Conservation (phyloP, 2,113 vertebrate genomes). For the Mungos mungo region DNA sequence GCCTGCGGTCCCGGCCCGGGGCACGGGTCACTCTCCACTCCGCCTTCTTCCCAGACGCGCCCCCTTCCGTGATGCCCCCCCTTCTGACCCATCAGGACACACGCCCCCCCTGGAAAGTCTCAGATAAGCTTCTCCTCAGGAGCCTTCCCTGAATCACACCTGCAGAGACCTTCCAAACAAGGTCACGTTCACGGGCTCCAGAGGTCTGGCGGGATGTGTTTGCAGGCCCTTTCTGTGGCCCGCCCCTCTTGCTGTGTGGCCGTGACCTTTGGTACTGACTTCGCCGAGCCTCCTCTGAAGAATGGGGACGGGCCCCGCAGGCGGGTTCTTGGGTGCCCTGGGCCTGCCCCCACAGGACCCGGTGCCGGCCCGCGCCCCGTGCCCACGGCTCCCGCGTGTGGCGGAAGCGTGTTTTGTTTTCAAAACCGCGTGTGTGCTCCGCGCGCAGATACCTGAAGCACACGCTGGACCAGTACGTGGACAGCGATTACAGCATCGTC, state of each 20-base stretch:
- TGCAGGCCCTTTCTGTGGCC: accelerated
- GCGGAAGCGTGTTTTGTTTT: neutral
- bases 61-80: neutral
- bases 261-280: neutral
- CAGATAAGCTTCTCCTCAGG: neutral
- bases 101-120: too few relatives aligned
- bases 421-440: neutral
- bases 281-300: neutral
- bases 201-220: accelerated
- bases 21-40: accelerated
- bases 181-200: accelerated
- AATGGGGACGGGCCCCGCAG: accelerated
- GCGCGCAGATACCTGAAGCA: conserved; percentile 89
- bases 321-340: too few relatives aligned
- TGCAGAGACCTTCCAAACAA: neutral
- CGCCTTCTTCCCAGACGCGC: neutral
- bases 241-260: neutral
- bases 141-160: neutral
- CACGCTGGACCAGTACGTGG: conserved; percentile 90
- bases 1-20: neutral
- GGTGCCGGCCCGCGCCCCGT: neutral
- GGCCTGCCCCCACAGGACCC: accelerated
- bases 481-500: conserved; percentile 90
- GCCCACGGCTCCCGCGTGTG: accelerated
- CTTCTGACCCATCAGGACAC: accelerated